These are phyloP conservation scores for Podarcis raffonei DNA, from an alignment of 2,113 vertebrate genomes.

Conservation along the genomic window DNA sequence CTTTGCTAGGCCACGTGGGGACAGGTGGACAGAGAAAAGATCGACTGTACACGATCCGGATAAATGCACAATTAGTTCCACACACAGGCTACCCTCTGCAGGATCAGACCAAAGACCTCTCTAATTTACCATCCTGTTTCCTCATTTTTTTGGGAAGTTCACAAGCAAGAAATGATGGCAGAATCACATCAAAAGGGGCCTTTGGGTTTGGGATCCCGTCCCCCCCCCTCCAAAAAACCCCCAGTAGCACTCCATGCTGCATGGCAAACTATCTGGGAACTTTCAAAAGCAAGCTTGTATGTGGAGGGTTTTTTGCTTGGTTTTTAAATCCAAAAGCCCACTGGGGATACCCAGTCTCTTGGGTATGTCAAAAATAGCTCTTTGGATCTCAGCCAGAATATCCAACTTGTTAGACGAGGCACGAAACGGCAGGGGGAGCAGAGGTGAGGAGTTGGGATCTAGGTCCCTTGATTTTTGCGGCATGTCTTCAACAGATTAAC, in stretches of 20 bases:
- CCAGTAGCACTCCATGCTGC: no score
- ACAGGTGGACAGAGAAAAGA: background rate
- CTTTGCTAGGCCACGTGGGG: background rate
- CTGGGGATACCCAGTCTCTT: background rate
- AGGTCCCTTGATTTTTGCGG: background rate
- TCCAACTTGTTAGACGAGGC: background rate
- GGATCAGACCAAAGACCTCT: background rate
- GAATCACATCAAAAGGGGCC: background rate
- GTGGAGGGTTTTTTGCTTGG: background rate
- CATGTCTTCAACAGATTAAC: background rate
- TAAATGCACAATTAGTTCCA: background rate
- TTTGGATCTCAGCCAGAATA: background rate
- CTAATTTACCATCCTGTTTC: background rate
- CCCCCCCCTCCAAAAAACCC: background rate
- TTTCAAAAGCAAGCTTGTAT: background rate
- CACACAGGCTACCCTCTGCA: background rate
- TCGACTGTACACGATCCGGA: background rate
- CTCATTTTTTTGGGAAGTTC: background rate
- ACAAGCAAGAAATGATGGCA: background rate
- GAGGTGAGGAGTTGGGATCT: background rate
- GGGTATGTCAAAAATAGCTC: background rate
- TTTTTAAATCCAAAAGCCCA: background rate
- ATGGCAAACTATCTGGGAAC: background rate
- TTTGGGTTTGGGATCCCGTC: no score
- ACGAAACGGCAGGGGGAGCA: no score